Evolutionary conservation across 2,888 invertebrate genomes (phyloP).

Genomic region (Drosophila rellima): DNA sequence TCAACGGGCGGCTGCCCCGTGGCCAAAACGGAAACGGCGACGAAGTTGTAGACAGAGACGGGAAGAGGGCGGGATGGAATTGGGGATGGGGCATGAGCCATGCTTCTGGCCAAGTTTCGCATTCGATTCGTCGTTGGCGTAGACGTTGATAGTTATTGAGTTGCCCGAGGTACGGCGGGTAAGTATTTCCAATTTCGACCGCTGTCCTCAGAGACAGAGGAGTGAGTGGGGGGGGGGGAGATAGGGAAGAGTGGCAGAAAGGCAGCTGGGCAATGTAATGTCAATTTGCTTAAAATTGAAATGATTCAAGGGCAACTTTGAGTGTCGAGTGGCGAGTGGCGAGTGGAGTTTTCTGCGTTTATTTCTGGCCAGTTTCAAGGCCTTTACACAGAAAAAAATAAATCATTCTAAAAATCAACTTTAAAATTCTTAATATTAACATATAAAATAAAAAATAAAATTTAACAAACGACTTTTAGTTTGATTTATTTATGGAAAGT

Average conservation of each 20-base stretch:
- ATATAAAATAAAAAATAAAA: no score
- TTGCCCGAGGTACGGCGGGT: conserved; percentile 49
- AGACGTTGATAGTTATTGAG: conserved; percentile 81
- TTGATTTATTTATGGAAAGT: no score
- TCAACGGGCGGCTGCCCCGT: conserved; percentile 69
- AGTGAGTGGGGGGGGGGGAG: neutral
- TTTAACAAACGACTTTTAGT: no score
- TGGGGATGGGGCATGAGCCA: conserved; percentile 3
- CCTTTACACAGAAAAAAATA: neutral
- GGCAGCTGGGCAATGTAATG: conserved; percentile 77
- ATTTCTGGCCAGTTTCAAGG: conserved; percentile 41
- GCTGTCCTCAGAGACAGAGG: conserved; percentile 2
- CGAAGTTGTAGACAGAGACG: neutral
- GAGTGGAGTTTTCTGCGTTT: conserved; percentile 32
- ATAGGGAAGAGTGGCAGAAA: conserved; percentile 10
- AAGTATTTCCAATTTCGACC: conserved; percentile 64
- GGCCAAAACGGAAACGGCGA: conserved; percentile 42
- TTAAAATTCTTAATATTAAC: no score
- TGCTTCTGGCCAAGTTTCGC: conserved; percentile 51
- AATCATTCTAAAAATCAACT: no score
- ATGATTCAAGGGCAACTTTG: conserved; percentile 82
- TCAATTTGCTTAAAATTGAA: conserved; percentile 82
- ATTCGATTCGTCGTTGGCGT: conserved; percentile 71
- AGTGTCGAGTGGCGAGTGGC: conserved; percentile 41
- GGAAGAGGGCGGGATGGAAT: neutral